Conservation (phyloP, 1,140 invertebrate species). For the Drosophila tsacasi region DNA sequence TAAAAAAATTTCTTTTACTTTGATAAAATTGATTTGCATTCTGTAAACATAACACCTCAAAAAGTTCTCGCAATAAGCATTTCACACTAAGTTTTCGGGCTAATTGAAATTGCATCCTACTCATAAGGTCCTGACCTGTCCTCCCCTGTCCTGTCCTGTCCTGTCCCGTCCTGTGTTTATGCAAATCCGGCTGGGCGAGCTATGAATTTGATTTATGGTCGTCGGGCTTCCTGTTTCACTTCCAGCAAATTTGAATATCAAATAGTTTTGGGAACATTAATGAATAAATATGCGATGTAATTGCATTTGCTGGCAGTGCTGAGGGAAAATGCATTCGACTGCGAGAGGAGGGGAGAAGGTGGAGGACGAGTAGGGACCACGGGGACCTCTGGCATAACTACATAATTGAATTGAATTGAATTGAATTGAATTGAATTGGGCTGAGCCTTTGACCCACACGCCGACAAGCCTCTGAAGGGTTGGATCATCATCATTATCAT, state of each 20-base stretch:
- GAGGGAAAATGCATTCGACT: conserved; percentile 7
- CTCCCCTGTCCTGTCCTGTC: no score
- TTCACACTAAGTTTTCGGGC: neutral
- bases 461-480: conserved; percentile 18
- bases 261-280: conserved; percentile 42
- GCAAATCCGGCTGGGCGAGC: conserved; percentile 39
- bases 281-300: conserved; percentile 53
- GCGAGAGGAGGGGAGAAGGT: neutral
- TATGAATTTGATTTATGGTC: conserved; percentile 70
- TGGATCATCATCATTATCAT: conserved; percentile 33
- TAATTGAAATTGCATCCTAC: conserved; percentile 19
- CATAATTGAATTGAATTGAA: conserved; percentile 33
- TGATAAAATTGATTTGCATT: neutral
- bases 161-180: conserved; percentile 8
- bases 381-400: conserved; percentile 28
- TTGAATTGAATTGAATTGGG: conserved; percentile 31
- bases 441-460: conserved; percentile 17
- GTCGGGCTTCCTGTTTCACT: conserved; percentile 38
- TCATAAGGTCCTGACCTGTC: neutral
- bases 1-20: no score
- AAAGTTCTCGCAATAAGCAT: neutral
- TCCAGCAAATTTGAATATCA: conserved; percentile 43
- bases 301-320: conserved; percentile 25
- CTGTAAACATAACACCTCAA: neutral
- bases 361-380: neutral